phyloP scores from a whole-genome alignment of 2,797 vertebrate species.

The Leptoclinus maculatus region DNA sequence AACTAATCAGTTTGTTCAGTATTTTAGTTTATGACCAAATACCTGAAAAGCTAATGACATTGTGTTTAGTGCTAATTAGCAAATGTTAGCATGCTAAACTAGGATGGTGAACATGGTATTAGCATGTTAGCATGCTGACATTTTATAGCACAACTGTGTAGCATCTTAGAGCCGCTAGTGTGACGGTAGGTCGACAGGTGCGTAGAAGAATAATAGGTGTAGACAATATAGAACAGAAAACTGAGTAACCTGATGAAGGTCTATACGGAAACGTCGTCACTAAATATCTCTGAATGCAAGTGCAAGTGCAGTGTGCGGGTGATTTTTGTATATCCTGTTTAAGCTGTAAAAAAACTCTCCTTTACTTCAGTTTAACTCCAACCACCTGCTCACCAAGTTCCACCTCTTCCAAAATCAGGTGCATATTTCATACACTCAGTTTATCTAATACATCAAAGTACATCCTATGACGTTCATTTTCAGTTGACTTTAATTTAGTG shows the following conservation, averaged over 20 bases:
- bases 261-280: too few relatives aligned
- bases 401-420: not conserved
- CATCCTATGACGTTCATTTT: not conserved
- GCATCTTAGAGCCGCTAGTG: not conserved
- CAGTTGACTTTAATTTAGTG: not conserved
- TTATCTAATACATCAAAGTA: not conserved
- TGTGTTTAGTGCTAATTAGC: too few relatives aligned
- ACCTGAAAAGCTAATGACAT: too few relatives aligned
- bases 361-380: not conserved
- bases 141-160: not conserved
- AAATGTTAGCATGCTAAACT: not conserved
- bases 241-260: too few relatives aligned
- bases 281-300: too few relatives aligned
- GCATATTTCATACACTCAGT: not conserved
- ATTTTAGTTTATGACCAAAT: too few relatives aligned
- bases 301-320: too few relatives aligned
- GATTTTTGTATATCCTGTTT: not conserved
- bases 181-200: not conserved
- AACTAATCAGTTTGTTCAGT: not conserved
- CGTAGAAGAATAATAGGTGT: too few relatives aligned
- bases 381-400: not conserved
- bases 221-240: too few relatives aligned
- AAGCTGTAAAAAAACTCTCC: not conserved
- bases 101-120: not conserved
- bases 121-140: not conserved